Evolutionary conservation across 2,113 vertebrate species (phyloP).

Genomic region (Spilogale gracilis): DNA sequence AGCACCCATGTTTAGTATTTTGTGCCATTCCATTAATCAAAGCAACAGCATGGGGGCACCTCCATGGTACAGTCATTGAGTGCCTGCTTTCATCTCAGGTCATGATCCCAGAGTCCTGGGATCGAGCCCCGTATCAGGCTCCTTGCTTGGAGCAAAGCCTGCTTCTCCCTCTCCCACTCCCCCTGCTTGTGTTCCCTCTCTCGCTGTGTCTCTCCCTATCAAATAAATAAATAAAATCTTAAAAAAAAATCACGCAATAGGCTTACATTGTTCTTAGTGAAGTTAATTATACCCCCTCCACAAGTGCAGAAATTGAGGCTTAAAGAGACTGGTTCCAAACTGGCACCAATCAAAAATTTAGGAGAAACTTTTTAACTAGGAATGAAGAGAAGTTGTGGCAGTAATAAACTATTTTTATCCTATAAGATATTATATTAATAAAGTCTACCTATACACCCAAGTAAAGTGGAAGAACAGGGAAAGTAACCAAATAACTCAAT

Average conservation of each 20-base stretch:
- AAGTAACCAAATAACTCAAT: background rate
- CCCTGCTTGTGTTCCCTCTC: no score
- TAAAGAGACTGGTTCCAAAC: background rate
- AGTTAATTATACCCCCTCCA: background rate
- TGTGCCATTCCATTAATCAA: background rate
- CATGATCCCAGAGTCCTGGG: no score
- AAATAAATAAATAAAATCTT: no score
- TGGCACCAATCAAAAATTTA: background rate
- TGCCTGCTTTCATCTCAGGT: no score
- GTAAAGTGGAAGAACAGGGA: background rate
- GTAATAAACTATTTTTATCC: background rate
- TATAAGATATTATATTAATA: constrained; percentile 1
- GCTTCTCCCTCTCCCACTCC: no score
- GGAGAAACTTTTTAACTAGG: background rate
- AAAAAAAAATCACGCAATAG: no score
- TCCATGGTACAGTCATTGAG: no score
- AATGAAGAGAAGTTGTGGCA: background rate
- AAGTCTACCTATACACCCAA: background rate
- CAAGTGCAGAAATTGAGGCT: background rate
- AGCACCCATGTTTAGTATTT: background rate
- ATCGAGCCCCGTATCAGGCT: no score
- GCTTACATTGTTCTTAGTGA: background rate
- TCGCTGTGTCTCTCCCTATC: no score
- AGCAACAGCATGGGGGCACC: background rate
- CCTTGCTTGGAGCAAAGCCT: no score